A percentile compares a stretch with the other conserved stretches of the same genome.
Conservation (phyloP, 2,888 invertebrate species). For the Acrobasis suavella region DNA sequence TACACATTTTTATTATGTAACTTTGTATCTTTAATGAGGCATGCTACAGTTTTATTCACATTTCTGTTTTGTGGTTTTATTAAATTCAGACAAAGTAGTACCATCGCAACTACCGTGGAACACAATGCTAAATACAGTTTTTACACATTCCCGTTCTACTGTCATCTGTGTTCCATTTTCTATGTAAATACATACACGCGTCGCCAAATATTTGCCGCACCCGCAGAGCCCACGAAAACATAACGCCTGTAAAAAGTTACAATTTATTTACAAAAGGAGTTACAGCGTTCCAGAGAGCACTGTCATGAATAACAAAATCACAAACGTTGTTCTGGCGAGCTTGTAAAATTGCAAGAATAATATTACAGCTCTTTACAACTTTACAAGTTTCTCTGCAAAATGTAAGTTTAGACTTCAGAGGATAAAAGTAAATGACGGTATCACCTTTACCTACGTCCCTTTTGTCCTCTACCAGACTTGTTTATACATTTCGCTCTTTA, state of each 20-base stretch:
- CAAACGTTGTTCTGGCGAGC: slow-evolving; percentile 10
- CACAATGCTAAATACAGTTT: too few species aligned
- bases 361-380: slow-evolving; percentile 17
- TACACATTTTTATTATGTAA: too few species aligned
- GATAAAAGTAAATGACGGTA: slow-evolving; percentile 15
- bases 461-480: slow-evolving; percentile 16
- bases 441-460: slow-evolving; percentile 14
- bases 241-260: slow-evolving; percentile 9
- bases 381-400: slow-evolving; percentile 11
- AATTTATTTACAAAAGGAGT: slow-evolving; percentile 16
- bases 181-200: not conserved
- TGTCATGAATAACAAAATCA: slow-evolving; percentile 21
- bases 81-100: too few species aligned
- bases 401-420: slow-evolving; percentile 3
- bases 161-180: too few species aligned
- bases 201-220: not conserved
- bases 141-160: too few species aligned
- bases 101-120: too few species aligned
- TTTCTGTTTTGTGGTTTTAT: too few species aligned
- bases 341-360: slow-evolving; percentile 20
- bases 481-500: slow-evolving; percentile 10
- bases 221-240: not conserved
- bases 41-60: too few species aligned
- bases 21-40: too few species aligned
- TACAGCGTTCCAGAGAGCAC: not conserved